A percentile compares a stretch with the other conserved stretches of the same genome.
Conservation (phyloP, 2,113 vertebrate genomes). For the Rousettus leschenaultii region DNA sequence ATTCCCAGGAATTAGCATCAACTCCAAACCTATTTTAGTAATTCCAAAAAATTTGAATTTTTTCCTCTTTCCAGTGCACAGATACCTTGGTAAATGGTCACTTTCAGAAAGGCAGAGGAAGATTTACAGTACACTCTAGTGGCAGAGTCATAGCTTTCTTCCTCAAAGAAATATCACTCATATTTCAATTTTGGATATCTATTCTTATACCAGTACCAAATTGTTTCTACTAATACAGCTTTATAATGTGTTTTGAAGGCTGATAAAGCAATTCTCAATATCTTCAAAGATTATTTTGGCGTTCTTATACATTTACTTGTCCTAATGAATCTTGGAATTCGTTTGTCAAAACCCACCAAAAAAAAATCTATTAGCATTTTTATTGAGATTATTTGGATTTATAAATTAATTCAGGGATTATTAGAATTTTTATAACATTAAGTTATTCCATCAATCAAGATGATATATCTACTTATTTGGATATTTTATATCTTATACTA, state of each 20-base stretch:
- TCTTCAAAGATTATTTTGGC: background rate
- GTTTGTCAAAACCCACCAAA: background rate
- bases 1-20: background rate
- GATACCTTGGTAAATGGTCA: background rate
- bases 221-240: background rate
- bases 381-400: background rate
- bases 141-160: background rate
- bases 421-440: background rate
- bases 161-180: background rate
- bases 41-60: background rate
- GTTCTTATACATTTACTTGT: background rate
- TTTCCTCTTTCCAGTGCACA: background rate
- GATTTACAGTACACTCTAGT: background rate
- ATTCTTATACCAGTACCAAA: background rate
- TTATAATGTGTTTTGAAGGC: background rate
- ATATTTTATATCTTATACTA: background rate
- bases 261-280: background rate
- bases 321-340: background rate
- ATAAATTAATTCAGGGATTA: background rate
- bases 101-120: background rate
- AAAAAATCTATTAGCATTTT: background rate
- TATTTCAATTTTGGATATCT: background rate
- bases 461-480: background rate
- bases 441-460: background rate
- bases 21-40: background rate